These are phyloP conservation scores for Alentia gelatinosa DNA, from an alignment of 2,888 invertebrate species.

Conservation along the genomic window DNA sequence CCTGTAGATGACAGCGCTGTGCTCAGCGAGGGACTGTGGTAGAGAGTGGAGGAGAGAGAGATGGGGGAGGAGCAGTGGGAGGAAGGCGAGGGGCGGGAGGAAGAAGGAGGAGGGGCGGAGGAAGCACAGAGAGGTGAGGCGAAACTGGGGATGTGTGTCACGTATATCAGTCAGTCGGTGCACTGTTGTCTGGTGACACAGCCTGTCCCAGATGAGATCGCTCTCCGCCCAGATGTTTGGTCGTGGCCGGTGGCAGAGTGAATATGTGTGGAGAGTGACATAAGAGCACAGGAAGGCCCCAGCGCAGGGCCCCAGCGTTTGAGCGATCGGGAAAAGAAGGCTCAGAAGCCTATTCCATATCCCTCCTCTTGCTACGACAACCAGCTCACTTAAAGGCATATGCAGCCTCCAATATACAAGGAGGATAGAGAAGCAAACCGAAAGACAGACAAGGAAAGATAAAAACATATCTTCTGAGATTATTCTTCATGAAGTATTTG, in stretches of 20 bases:
- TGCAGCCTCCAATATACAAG: no score
- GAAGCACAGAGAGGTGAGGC: background rate
- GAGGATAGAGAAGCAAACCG: no score
- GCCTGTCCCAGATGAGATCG: background rate
- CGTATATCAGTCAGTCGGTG: background rate
- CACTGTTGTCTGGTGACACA: background rate
- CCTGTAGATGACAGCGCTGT: background rate
- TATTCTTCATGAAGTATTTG: no score
- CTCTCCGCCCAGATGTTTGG: background rate
- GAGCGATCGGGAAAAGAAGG: no score
- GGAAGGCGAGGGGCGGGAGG: background rate
- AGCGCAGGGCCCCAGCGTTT: no score
- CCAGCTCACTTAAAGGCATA: no score
- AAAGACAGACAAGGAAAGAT: no score
- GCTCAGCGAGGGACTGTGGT: background rate
- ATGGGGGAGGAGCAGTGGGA: background rate
- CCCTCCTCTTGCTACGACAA: no score
- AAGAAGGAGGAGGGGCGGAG: background rate
- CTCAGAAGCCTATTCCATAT: no score
- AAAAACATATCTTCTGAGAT: no score
- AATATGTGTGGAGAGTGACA: background rate
- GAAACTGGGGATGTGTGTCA: conserved; percentile 19
- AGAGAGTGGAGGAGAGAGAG: background rate
- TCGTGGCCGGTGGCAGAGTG: background rate
- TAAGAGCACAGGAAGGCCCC: no score